Percentiles rank a stretch among this genome's conserved stretches.
Conservation (phyloP, 2,888 invertebrate genomes). For the Yponomeuta evonymella region DNA sequence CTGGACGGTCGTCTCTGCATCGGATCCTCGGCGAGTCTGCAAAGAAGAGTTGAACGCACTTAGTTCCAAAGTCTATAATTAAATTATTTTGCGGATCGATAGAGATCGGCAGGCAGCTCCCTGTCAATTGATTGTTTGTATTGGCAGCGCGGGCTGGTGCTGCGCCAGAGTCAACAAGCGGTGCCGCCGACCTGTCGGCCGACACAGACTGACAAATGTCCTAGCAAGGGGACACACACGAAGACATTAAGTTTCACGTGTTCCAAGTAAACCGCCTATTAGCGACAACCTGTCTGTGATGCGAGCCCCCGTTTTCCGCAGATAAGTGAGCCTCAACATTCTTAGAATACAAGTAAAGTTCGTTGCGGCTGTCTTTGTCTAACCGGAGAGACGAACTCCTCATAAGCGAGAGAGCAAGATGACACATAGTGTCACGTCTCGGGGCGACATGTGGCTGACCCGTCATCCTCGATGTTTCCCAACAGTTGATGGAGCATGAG, state of each 20-base stretch:
- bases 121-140: slow-evolving; percentile 55
- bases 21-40: slow-evolving; percentile 70
- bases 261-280: slow-evolving; percentile 70
- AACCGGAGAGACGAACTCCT: slow-evolving; percentile 48
- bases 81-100: slow-evolving; percentile 45
- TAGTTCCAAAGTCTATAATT: slow-evolving; percentile 55
- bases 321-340: slow-evolving; percentile 57
- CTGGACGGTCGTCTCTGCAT: slow-evolving; percentile 69
- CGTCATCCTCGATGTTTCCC: slow-evolving; percentile 63
- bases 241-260: slow-evolving; percentile 57
- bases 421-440: slow-evolving; percentile 65
- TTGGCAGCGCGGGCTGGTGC: slow-evolving; percentile 44
- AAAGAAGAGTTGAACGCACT: slow-evolving; percentile 59
- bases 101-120: slow-evolving; percentile 38
- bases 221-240: slow-evolving; percentile 62
- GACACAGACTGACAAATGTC: slow-evolving; percentile 58
- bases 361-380: slow-evolving; percentile 61
- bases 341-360: slow-evolving; percentile 47
- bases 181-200: slow-evolving; percentile 45
- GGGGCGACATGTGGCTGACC: slow-evolving; percentile 69
- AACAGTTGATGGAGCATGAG: slow-evolving; percentile 76
- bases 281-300: slow-evolving; percentile 70
- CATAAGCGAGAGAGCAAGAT: slow-evolving; percentile 63
- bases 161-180: slow-evolving; percentile 52
- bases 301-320: slow-evolving; percentile 55